These are phyloP conservation scores for Onthophagus taurus DNA, from an alignment of 1,140 invertebrate species.

Conservation along the genomic window DNA sequence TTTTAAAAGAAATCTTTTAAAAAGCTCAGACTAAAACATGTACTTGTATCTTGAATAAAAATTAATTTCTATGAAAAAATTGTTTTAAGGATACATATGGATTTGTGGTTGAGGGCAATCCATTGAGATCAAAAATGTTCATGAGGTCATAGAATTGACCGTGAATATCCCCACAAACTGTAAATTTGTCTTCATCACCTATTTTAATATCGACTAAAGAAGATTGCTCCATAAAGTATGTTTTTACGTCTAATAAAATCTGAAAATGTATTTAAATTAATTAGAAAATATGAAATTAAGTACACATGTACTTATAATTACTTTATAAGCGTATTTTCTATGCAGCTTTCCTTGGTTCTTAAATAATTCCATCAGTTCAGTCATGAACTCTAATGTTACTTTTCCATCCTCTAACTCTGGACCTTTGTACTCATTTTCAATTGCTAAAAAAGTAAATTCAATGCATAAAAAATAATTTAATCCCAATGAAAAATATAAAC, in stretches of 20 bases:
- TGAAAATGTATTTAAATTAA: constrained; percentile 39
- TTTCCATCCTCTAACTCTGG: constrained; percentile 82
- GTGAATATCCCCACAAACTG: constrained; percentile 99
- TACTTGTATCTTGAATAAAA: no score
- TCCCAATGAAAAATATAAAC: neutral
- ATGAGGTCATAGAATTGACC: constrained; percentile 98
- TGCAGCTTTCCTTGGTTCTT: constrained; percentile 90
- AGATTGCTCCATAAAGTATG: constrained; percentile 73
- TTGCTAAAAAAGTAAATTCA: constrained; percentile 54
- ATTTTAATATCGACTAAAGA: constrained; percentile 86
- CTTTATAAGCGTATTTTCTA: constrained; percentile 95
- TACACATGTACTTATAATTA: constrained; percentile 34
- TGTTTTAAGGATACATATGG: constrained; percentile 77
- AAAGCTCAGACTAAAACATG: no score
- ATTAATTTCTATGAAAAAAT: no score
- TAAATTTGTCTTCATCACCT: constrained; percentile 86
- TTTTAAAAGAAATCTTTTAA: no score
- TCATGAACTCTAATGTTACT: constrained; percentile 76
- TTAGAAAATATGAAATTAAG: neutral
- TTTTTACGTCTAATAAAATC: constrained; percentile 88
- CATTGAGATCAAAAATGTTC: constrained; percentile 97
- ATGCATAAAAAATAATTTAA: constrained; percentile 6
- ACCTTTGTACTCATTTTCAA: constrained; percentile 91
- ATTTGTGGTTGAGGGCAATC: constrained; percentile 87
- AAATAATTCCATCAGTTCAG: constrained; percentile 82